Evolutionary conservation across 2,888 invertebrate species (phyloP), one percentile per base, ranked within the genome.

Genomic region (Torymus auratus): DNA sequence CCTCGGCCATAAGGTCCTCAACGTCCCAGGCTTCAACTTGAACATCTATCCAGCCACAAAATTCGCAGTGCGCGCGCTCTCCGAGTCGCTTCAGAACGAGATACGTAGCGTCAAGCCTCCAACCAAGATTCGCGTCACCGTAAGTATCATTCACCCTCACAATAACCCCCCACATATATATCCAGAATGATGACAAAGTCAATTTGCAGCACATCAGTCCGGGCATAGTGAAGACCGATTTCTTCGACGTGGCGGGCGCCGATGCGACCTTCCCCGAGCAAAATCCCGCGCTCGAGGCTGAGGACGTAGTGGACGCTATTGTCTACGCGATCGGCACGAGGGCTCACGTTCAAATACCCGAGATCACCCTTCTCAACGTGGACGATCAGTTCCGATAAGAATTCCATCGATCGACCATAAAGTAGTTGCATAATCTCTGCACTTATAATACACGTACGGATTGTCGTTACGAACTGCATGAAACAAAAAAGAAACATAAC

Each of bases 21-120:
- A 76, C 69, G n/a, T 69, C 1, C 58, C 23, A 7, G 71, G 67
- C 0, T 7, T 81, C 12, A 0, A 20, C 3, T 89, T 91, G 83
- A 91, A 91, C 84, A 90, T 93, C 85, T 94, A 94, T 88, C 91
- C 93, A 68, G 93, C 93, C 52, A 92, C 93, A 41, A 94, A 94
- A 88, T 92, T 91, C 88, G 93, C 93, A 60, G 92, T 94, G 60
- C 92, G 92, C 17, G 93, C 93, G 58, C 87, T 94, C 23, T 92
- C 93, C n/a, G 93, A 93, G 87, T 92, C 93, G 58, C 88, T 93
- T 15, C 91, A 93, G 79, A 91, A 91, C 86, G 94, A 94, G 88
- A 90, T 94, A 79, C 83, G 87, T 2, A 89, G 86, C 7, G 7
- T 1, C 7, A 5, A 41, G 7, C 41, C 41, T 1, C 41, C 41